Evolutionary conservation across 2,113 vertebrate genomes (phyloP), one percentile per base, ranked within the genome.

Genomic region (Thunnus maccoyii): DNA sequence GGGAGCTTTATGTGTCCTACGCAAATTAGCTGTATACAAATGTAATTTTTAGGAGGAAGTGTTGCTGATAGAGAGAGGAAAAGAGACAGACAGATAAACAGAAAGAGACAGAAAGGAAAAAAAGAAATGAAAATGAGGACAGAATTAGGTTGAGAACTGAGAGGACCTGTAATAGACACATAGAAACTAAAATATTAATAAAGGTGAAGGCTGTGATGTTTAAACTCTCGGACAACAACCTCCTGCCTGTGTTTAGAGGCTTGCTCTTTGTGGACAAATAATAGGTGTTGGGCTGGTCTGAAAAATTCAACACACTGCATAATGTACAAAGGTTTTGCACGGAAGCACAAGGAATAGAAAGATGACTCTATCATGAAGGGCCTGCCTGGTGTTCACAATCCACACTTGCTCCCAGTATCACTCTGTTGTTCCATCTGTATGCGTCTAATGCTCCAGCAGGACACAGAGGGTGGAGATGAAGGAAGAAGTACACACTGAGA

Each of bases 211-310:
- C 66, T 86, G 82, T 90, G 89, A 91, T 85, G 82, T 88, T 90
- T 91, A 91, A 88, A 86, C 78, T 74, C 90, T 81, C 44, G 76
- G 89, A 91, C 91, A 88, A 84, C 86, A 82, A 82, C 87, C 55
- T 72, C 73, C 60, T 77, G 69, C 77, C 56, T 76, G 54, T 88
- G 72, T 92, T 90, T 88, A 76, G 58, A 27, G 68, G 55, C 30
- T 27, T 51, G 51, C 60, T 76, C 80, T 77, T 89, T 79, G 85
- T 83, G 80, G 83, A 91, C 86, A 88, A 91, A 93, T 83, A 91
- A 86, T 78, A 80, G 63, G 76, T 86, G 76, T 79, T 76, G 83
- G 63, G 50, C 64, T 74, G 75, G 32, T 70, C 66, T 88, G 69
- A 91, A 90, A 91, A 81, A 87, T 88, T 90, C 81, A 92, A 55